phyloP scores from a whole-genome alignment of 2,113 vertebrate genomes.

The Apodemus speciosus region DNA sequence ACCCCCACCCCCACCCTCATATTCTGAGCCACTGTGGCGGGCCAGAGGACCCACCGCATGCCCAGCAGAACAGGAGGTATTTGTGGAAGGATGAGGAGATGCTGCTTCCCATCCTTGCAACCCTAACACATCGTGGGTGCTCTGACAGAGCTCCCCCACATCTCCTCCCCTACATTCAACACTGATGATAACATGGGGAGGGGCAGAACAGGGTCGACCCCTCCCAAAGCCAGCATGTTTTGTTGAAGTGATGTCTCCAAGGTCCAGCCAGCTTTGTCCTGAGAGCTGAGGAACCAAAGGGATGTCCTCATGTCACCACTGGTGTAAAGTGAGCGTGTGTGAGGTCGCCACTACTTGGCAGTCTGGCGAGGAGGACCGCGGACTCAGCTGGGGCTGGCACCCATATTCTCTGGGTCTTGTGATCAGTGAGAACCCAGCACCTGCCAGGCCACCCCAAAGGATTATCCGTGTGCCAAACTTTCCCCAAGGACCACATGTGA shows the following conservation, averaged over 20 bases:
- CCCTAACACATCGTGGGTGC: rapidly evolving
- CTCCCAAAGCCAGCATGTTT: background rate
- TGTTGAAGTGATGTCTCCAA: rapidly evolving
- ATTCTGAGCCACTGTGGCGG: background rate
- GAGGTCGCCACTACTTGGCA: rapidly evolving
- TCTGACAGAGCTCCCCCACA: rapidly evolving
- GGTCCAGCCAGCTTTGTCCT: background rate
- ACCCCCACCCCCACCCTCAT: background rate
- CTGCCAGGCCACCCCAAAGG: background rate
- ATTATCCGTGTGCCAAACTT: rapidly evolving
- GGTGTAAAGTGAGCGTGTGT: rapidly evolving
- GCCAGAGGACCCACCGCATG: rapidly evolving
- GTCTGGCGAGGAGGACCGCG: rapidly evolving
- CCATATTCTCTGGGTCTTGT: rapidly evolving
- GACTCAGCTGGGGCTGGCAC: rapidly evolving
- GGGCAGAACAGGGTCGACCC: too few relatives aligned
- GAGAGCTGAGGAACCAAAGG: background rate
- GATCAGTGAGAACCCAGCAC: rapidly evolving
- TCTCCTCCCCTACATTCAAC: background rate
- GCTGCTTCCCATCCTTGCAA: rapidly evolving
- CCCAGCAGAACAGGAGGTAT: background rate
- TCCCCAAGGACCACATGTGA: background rate
- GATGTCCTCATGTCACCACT: background rate
- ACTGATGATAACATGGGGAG: background rate
- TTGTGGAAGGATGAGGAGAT: background rate